Conservation (phyloP, 2,113 vertebrate species). For the Orientallactaga bullata region DNA sequence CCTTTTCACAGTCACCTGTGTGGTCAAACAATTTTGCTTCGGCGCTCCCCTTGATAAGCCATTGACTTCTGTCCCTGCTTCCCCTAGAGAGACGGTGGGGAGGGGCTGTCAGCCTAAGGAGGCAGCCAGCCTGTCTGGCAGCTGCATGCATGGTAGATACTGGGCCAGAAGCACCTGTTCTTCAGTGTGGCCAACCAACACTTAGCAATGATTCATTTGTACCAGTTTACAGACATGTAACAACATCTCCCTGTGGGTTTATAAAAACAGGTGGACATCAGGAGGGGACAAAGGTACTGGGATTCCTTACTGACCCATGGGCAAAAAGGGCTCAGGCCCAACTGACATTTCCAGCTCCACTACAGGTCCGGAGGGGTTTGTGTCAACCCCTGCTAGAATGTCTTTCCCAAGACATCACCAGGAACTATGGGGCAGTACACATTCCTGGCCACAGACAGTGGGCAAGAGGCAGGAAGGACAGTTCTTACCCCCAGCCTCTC, state of each 20-base stretch:
- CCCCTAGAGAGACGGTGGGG: background rate
- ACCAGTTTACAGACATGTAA: background rate
- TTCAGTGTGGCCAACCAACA: background rate
- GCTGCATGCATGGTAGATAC: too few relatives aligned
- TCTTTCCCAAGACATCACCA: too few relatives aligned
- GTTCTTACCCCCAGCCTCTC: background rate
- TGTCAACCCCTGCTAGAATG: accelerated
- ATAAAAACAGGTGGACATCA: background rate
- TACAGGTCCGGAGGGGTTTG: accelerated
- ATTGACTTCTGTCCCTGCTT: background rate
- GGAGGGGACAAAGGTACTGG: background rate
- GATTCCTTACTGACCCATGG: accelerated
- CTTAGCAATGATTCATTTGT: background rate
- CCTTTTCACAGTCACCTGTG: background rate
- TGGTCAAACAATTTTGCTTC: background rate
- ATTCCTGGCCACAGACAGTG: accelerated
- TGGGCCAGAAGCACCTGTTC: background rate
- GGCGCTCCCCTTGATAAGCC: background rate
- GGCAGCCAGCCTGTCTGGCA: background rate
- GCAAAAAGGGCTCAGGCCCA: background rate
- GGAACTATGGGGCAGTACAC: background rate
- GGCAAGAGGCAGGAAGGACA: background rate
- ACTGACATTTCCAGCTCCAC: background rate
- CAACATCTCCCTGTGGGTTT: background rate
- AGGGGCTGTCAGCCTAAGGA: too few relatives aligned